phyloP scores from a whole-genome alignment of 1,140 invertebrate species.

The Saccostrea echinata region DNA sequence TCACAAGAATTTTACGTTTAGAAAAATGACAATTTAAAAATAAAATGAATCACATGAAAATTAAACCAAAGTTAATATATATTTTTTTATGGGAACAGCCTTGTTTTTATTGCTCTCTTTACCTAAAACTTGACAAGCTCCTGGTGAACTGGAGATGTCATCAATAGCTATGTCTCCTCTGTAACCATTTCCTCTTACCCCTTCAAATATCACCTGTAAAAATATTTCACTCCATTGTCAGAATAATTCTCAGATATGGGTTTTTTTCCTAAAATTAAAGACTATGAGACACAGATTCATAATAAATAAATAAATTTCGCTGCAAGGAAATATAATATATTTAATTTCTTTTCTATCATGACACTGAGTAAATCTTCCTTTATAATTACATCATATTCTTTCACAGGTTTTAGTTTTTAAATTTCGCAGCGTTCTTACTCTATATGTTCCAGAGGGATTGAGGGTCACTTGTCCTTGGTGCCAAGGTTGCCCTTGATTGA shows the following conservation, averaged over 20 bases:
- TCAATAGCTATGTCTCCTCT: constrained; percentile 68
- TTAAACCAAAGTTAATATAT: neutral
- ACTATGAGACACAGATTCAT: neutral
- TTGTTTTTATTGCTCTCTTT: neutral
- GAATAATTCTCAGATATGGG: neutral
- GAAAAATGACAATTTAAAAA: neutral
- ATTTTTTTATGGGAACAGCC: neutral
- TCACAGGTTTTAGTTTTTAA: neutral
- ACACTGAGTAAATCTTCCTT: too few relatives aligned
- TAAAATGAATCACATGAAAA: neutral
- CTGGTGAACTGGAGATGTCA: constrained; percentile 56
- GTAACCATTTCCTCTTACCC: constrained; percentile 56
- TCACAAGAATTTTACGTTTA: neutral
- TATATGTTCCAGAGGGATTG: constrained; percentile 43
- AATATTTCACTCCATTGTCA: neutral
- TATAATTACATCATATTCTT: neutral
- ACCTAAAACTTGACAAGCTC: constrained; percentile 48
- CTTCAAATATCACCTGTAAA: constrained; percentile 65
- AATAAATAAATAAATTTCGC: neutral
- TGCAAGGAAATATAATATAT: neutral
- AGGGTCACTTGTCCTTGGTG: constrained; percentile 59
- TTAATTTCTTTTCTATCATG: too few relatives aligned
- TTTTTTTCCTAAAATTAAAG: too few relatives aligned
- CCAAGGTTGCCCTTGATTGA: constrained; percentile 69
- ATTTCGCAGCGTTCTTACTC: constrained; percentile 1